These are phyloP conservation scores for Synergus umbraculus DNA, from an alignment of 2,888 invertebrate genomes.

Conservation along the genomic window DNA sequence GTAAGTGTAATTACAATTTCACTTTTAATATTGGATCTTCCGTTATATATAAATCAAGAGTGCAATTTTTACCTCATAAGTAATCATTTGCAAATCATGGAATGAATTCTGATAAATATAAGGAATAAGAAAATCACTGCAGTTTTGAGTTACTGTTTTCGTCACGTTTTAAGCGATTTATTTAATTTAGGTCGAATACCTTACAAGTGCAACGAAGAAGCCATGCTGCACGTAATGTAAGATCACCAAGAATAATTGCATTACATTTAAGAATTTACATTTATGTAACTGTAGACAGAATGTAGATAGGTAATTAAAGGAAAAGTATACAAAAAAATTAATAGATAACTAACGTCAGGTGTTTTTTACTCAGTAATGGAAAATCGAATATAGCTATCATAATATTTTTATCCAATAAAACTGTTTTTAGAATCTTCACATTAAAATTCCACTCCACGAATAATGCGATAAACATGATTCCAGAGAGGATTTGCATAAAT, in stretches of 20 bases:
- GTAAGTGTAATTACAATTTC: no score
- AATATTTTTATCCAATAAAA: slow-evolving; percentile 13
- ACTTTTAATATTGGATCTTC: not conserved
- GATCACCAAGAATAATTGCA: not conserved
- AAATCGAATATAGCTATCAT: slow-evolving; percentile 3
- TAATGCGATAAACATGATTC: slow-evolving; percentile 41
- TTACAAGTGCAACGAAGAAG: slow-evolving; percentile 64
- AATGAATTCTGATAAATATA: not conserved
- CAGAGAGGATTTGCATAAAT: slow-evolving; percentile 53
- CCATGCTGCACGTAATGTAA: slow-evolving; percentile 58
- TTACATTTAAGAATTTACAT: not conserved
- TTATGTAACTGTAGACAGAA: not conserved
- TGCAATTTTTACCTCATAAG: not conserved
- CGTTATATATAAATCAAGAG: not conserved
- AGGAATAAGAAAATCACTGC: not conserved
- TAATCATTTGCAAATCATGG: not conserved
- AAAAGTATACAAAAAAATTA: not conserved
- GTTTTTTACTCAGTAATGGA: not conserved
- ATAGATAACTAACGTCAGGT: not conserved
- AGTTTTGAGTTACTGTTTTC: not conserved
- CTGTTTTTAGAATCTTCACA: slow-evolving; percentile 34
- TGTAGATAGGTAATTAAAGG: not conserved
- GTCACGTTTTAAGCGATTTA: not conserved
- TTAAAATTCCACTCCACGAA: slow-evolving; percentile 54
- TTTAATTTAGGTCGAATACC: slow-evolving; percentile 65